Base-by-base conservation (phyloP, 2,888 invertebrate species). In the Drosophila demipolita region DNA sequence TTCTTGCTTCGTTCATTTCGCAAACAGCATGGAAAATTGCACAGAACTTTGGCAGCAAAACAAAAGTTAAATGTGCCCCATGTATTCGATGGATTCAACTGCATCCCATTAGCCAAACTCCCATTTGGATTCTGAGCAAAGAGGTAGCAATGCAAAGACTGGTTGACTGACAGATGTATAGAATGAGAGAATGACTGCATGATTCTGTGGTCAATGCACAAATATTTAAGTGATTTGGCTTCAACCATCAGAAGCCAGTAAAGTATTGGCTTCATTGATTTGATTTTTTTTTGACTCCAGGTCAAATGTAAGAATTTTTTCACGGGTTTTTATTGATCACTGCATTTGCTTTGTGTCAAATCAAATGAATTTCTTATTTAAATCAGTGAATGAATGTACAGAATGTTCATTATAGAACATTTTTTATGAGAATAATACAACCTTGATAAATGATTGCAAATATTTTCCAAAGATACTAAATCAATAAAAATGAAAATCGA, bases 11-110 rank as follows among this genome's bases (percentile, higher is more conserved):
- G 66, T 70, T 70, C 81, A 75, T 83, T 88, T 74, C 71, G 89
- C 70, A 84, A 87, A 87, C 87, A 89, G 75, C 71, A 73, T 78
- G 75, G 83, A 83, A 88, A 80, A 86, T 83, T 75, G 75, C 78
- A 63, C 75, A 55, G 65, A 86, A 83, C 89, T 87, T 84, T 78
- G 73, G 48, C 57, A 58, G 55, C 45, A 73, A 73, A 75, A 81
- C 72, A 82, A 87, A 87, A 87, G 70, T 73, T 78, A 76, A 84
- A 81, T 82, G 71, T 65, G 65, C 68, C 38, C 54, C 65, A 54
- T 65, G 74, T 68, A 80, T 77, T 80, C 69, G 66, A 79, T 82
- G 82, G 76, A 79, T 82, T 73, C 73, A 50, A 45, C 17, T 57
- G 48, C 45, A 55, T 42, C 17, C 48, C 40, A 48, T 42, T 72